Percentiles rank a stretch among this genome's conserved stretches.
Conservation (phyloP, 2,888 invertebrate genomes). For the Zygaena filipendulae region DNA sequence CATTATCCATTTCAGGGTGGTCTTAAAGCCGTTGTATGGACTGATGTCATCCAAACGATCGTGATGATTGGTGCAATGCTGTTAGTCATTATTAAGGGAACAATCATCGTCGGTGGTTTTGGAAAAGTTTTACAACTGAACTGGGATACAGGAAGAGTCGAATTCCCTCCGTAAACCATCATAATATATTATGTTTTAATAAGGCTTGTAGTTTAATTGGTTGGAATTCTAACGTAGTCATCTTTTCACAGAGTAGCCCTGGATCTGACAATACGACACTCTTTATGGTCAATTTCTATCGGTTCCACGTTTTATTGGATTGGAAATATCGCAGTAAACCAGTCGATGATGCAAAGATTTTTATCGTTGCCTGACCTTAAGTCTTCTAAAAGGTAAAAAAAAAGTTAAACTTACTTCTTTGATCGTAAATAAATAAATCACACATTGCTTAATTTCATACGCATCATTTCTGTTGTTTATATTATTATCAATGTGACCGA, state of each 20-base stretch:
- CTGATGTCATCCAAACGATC: constrained; percentile 75
- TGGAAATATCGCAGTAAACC: constrained; percentile 78
- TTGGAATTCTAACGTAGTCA: too few relatives aligned
- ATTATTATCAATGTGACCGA: too few relatives aligned
- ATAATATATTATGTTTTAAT: not conserved
- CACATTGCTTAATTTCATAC: not conserved
- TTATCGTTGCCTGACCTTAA: constrained; percentile 74
- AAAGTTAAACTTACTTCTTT: too few relatives aligned
- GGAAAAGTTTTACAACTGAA: constrained; percentile 67
- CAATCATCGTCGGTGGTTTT: constrained; percentile 72
- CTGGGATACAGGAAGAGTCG: constrained; percentile 69
- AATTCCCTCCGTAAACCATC: constrained; percentile 65
- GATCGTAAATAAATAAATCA: not conserved
- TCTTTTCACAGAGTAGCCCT: not conserved
- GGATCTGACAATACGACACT: constrained; percentile 78
- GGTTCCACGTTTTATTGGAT: constrained; percentile 80
- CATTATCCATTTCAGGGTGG: constrained; percentile 69
- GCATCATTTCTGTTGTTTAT: too few relatives aligned
- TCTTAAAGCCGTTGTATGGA: constrained; percentile 77
- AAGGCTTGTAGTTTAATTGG: too few relatives aligned
- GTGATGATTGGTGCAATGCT: constrained; percentile 77
- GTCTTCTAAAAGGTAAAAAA: constrained; percentile 67
- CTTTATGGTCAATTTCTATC: constrained; percentile 76
- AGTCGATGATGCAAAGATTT: constrained; percentile 84
- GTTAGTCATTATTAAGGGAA: constrained; percentile 72